phyloP scores from a whole-genome alignment of 2,113 vertebrate genomes.

The Clarias magur region DNA sequence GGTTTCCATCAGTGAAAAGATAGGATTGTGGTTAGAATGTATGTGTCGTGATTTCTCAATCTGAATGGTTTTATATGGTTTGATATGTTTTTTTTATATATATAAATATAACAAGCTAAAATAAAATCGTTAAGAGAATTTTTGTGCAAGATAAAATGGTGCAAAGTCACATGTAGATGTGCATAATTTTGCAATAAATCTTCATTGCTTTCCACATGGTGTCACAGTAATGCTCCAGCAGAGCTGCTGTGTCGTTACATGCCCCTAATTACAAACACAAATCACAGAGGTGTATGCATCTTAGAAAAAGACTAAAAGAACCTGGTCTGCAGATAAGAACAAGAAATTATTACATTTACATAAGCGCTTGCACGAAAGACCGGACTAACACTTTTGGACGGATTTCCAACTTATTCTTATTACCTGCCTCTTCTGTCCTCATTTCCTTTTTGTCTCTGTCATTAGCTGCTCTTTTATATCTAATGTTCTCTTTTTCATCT shows the following conservation, averaged over 20 bases:
- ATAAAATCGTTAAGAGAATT: slow-evolving; percentile 14
- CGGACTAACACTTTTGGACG: slow-evolving; percentile 24
- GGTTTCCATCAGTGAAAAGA: slow-evolving; percentile 17
- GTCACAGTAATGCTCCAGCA: slow-evolving; percentile 27
- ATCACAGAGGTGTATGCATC: slow-evolving; percentile 34
- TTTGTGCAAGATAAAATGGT: not conserved
- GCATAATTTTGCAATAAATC: slow-evolving; percentile 36
- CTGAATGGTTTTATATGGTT: slow-evolving; percentile 34
- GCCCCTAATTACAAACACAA: slow-evolving; percentile 44
- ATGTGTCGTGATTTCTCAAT: slow-evolving; percentile 27
- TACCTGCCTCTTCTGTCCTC: slow-evolving; percentile 30
- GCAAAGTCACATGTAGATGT: not conserved
- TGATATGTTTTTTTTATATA: too few species aligned
- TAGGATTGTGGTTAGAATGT: slow-evolving; percentile 10
- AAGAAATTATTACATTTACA: slow-evolving; percentile 26
- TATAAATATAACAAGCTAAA: not conserved
- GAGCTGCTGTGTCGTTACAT: not conserved
- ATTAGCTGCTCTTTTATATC: slow-evolving; percentile 32
- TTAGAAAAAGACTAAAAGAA: slow-evolving; percentile 38
- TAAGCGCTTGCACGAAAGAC: slow-evolving; percentile 7
- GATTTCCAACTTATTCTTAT: slow-evolving; percentile 19
- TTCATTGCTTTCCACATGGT: slow-evolving; percentile 19
- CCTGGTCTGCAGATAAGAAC: slow-evolving; percentile 22
- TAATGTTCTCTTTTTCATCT: slow-evolving; percentile 36
- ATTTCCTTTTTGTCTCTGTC: slow-evolving; percentile 32